Base-by-base conservation (phyloP, 2,113 vertebrate genomes). In the Melanostigma gelatinosum region DNA sequence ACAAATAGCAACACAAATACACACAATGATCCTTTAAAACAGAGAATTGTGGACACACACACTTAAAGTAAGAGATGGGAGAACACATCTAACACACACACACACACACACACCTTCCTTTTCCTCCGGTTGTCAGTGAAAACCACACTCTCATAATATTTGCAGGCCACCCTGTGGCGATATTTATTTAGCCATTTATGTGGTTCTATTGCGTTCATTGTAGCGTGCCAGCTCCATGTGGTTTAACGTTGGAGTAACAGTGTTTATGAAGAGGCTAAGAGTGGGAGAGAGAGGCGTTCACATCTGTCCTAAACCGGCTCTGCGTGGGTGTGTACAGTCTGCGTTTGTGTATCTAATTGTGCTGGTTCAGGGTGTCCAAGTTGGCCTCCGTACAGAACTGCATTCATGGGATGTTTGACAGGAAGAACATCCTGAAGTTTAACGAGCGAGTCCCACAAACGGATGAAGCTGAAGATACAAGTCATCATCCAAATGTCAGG, bases 171-270 rank as follows among this genome's bases (percentile, higher is more conserved):
- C 90, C 85, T 85, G 68, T 12, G 83, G 87, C 13, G 72, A 76
- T 87, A 85, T 92, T 91, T 93, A 88, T 92, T 90, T 92, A 42
- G 74, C 65, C 79, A 70, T 90, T 89, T 36, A 62, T 70, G 67
- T 32, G 83, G 83, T 75, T 85, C 77, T 18, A 50, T 78, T 62
- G 80, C 70, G 82, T 90, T 91, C 86, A 87, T 72, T 40, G 69
- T 60, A 60, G 72, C 78, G 63, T 27, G 84, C 86, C 87, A 89
- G 73, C 77, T 73, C 50, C 38, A 60, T 75, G 48, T 63, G 85
- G 80, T 80, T 87, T 83, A 44, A 81, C 61, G 42, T 66, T 54
- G 68, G 70, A 87, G 74, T 83, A 65, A 69, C 79, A 71, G 79
- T 85, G 82, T 88, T 74, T 84, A 76, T 63, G 75, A 89, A 82